Conservation (phyloP, 2,797 vertebrate genomes). For the Lutra lutra region DNA sequence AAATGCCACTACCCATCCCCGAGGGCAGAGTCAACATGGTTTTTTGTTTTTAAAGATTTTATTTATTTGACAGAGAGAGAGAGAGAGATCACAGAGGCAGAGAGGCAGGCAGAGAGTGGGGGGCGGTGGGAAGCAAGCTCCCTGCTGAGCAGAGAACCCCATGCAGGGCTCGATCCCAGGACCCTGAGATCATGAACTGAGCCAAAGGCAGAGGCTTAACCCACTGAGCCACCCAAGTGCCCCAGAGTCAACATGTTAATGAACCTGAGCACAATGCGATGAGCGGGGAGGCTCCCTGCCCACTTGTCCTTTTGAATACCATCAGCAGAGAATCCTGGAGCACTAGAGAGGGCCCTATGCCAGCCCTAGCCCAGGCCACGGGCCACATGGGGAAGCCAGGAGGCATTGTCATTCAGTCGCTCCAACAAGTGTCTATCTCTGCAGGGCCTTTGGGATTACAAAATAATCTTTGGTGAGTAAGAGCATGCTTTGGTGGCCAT, state of each 20-base stretch:
- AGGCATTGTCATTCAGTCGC: rapidly evolving
- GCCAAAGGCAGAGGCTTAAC: too few species aligned
- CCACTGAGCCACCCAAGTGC: too few species aligned
- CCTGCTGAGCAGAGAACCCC: too few species aligned
- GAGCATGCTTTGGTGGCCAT: not conserved
- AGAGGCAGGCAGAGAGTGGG: too few species aligned
- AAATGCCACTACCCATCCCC: not conserved
- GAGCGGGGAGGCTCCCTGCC: not conserved
- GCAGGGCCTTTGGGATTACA: not conserved
- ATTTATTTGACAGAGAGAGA: too few species aligned
- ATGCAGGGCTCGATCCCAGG: too few species aligned
- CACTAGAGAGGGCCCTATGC: not conserved
- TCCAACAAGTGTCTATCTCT: not conserved
- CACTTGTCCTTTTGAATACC: not conserved
- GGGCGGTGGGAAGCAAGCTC: too few species aligned
- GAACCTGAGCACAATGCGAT: not conserved
- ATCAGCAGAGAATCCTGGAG: not conserved
- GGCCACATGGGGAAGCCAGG: not conserved
- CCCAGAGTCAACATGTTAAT: not conserved
- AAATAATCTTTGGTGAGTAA: not conserved
- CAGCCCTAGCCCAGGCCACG: not conserved
- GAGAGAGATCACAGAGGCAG: too few species aligned
- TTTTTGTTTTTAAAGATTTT: too few species aligned
- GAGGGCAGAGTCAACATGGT: not conserved
- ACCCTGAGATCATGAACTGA: too few species aligned